A percentile compares a stretch with the other conserved stretches of the same genome.
Evolutionary conservation across 2,888 invertebrate genomes (phyloP).

Genomic region (Melolontha melolontha): DNA sequence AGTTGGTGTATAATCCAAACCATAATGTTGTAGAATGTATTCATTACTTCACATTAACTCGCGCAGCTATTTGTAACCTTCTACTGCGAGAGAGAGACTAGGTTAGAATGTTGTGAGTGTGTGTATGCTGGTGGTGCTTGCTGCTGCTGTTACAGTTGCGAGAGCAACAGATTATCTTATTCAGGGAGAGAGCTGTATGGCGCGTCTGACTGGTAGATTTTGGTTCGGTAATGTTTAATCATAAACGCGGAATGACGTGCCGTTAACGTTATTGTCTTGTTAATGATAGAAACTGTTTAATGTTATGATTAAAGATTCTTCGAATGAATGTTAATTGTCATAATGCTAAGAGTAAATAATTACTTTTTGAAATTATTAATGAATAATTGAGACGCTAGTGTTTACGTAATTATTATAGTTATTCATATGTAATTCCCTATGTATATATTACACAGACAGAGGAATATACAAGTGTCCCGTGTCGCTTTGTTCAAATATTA

Average conservation of each 20-base stretch:
- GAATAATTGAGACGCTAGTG: background rate
- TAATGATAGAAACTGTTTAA: conserved; percentile 31
- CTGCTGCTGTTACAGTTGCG: conserved; percentile 43
- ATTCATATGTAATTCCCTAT: too few species aligned
- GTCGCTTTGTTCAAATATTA: too few species aligned
- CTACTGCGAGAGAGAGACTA: conserved; percentile 38
- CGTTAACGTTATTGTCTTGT: conserved; percentile 33
- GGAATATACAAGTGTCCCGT: too few species aligned
- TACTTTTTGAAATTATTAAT: too few species aligned
- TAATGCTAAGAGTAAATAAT: too few species aligned
- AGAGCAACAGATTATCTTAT: conserved; percentile 53
- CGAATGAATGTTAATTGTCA: background rate
- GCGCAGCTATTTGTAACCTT: conserved; percentile 62
- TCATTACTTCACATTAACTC: conserved; percentile 66
- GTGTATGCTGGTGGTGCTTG: background rate
- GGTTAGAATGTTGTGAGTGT: conserved; percentile 32
- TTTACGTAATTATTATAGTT: background rate
- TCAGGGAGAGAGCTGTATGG: conserved; percentile 23
- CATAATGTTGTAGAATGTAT: conserved; percentile 67
- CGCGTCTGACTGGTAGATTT: conserved; percentile 24
- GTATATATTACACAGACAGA: too few species aligned
- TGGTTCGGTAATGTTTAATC: conserved; percentile 39
- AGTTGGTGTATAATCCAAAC: conserved; percentile 66
- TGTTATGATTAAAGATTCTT: conserved; percentile 24
- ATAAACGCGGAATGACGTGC: conserved; percentile 24